Evolutionary conservation across 2,888 invertebrate species (phyloP), one percentile per base, ranked within the genome.

Genomic region (Masnerella sp.): DNA sequence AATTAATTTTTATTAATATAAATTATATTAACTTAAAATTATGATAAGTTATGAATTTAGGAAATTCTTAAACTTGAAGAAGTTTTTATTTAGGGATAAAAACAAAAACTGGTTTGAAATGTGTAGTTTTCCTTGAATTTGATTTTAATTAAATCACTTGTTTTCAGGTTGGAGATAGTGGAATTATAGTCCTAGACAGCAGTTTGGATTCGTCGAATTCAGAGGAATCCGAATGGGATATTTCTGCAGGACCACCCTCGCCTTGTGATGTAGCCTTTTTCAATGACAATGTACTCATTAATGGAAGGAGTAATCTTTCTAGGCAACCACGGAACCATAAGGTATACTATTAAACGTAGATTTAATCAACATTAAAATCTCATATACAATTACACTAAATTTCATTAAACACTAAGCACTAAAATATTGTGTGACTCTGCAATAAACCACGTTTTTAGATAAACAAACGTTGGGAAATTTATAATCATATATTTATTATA

Each of bases 221-320:
- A 79, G 91, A 93, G 85, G 91, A 91, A 72, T 89, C 89, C 67
- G 88, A 89, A 69, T 87, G 89, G 85, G 88, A 88, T 83, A 87
- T 88, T 77, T 90, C 87, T 77, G 90, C 89, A 79, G 91, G 91
- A 75, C 93, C 92, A 77, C 94, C 95, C 34, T 93, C 94, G 82
- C 95, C 95, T 28, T 94, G 95, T 89, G 91, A 93, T 88, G 93
- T 96, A 82, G 91, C 91, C 80, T 96, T 96, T 89, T 91, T 93
- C 87, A 96, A 96, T 89, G 95, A 94, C 88, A 95, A 96, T 89
- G 91, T 96, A 86, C 92, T 96, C 88, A 96, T 96, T 89, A 95
- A 95, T 89, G 96, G 96, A 70, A 92, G 92, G 88, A 95, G 95
- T 86, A 95, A 93, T 89, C 91, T 96, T 86, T 92, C 92, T 80